Evolutionary conservation across 2,113 vertebrate genomes (phyloP), one percentile per base, ranked within the genome.

Genomic region (Daubentonia madagascariensis): DNA sequence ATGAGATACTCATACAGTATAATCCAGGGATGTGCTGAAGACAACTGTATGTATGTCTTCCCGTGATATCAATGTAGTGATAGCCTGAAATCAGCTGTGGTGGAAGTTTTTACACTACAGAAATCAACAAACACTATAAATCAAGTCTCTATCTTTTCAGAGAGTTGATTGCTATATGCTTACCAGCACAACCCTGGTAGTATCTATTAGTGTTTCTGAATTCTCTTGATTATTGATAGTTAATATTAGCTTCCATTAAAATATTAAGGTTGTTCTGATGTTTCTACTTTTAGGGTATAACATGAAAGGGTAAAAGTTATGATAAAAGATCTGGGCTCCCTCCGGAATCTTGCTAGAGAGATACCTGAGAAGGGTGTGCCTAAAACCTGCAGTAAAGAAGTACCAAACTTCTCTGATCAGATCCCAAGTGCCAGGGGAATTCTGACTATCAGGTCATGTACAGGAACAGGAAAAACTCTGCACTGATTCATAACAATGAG

Each of bases 371-470:
- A 37, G 8, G 14, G 8, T n/a, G 3, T 85, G 7, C 18, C 73
- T 76, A 68, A 45, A 81, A 40, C 59, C 22, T 8, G 22, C 52
- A 35, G 5, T 83, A 23, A 90, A 48, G 43, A 91, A n/a, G 43
- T n/a, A 59, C 14, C 59, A 65, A 35, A 76, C 25, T 81, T 75
- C 59, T 68, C 20, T n/a, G 17, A 83, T 40, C 40, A 81, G 28
- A 63, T 17, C 32, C 48, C 65, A 35, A 20, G 22, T 8, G 14
- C 59, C 45, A 81, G 25, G 13, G 32, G 8, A 65, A 93, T 81
- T 61, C 52, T 30, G 7, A 11, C 11, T 73, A 28, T 32, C 23
- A 16, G 48, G 14, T 2, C 11, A 25, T 6, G 0, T 4, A 9
- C 30, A 8, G 6, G 30, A 75, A 45, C 4, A 57, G 63, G 37